Percentiles rank a stretch among this genome's conserved stretches.
These are phyloP conservation scores for Aegypius monachus DNA, from an alignment of 2,113 vertebrate species.

Conservation along the genomic window DNA sequence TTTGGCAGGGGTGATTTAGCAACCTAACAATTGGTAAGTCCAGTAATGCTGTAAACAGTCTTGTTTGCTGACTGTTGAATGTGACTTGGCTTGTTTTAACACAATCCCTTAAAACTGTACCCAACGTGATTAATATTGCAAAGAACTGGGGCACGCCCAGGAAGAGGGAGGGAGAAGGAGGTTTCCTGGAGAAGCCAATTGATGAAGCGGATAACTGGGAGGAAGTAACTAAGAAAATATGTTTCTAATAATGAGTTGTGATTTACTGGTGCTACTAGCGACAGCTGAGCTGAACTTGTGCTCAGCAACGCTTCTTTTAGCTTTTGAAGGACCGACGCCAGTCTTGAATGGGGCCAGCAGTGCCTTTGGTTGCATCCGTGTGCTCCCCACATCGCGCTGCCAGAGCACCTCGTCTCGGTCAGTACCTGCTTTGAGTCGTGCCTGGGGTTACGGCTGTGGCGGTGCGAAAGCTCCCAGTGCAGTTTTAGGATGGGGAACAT, in stretches of 20 bases:
- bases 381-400: neutral
- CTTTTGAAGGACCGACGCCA: neutral
- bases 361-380: too few relatives aligned
- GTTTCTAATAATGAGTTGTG: neutral
- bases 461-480: neutral
- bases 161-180: neutral
- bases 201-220: neutral
- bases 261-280: neutral
- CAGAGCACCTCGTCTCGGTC: neutral
- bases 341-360: neutral
- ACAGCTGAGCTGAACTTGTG: neutral
- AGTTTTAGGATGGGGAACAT: neutral
- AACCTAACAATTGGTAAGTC: neutral
- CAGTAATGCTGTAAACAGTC: neutral
- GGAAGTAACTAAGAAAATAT: neutral
- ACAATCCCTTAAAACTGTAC: neutral
- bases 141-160: neutral
- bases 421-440: neutral
- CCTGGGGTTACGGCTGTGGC: neutral
- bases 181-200: neutral
- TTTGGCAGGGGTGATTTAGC: neutral
- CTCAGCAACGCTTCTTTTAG: fast-evolving
- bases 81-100: neutral
- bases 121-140: neutral
- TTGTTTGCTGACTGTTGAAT: neutral